These are phyloP conservation scores for Scleropages formosus DNA, from an alignment of 2,797 vertebrate species.

Conservation along the genomic window DNA sequence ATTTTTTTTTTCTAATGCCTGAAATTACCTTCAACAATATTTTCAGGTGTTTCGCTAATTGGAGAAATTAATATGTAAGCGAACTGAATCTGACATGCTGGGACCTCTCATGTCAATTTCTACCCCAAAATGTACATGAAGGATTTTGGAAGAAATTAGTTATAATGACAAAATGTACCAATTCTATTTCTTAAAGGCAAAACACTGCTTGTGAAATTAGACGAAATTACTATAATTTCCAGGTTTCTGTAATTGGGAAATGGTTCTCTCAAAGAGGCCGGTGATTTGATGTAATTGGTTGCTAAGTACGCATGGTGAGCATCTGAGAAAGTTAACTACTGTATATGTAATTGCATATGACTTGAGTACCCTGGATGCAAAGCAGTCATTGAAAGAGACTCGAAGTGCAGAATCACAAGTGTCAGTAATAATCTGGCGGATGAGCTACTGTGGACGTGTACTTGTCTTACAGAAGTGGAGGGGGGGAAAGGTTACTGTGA, in stretches of 20 bases:
- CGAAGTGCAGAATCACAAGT: constrained; percentile 20
- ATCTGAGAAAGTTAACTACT: constrained; percentile 31
- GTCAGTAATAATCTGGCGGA: constrained; percentile 17
- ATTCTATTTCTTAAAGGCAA: constrained; percentile 36
- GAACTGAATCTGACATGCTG: not conserved
- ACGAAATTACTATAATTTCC: constrained; percentile 38
- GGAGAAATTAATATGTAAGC: not conserved
- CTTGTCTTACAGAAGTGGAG: constrained; percentile 14
- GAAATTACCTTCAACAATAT: constrained; percentile 16
- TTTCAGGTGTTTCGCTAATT: constrained; percentile 14
- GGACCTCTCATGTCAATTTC: not conserved
- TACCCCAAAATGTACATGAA: constrained; percentile 1
- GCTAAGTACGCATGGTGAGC: constrained; percentile 25
- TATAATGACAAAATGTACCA: constrained; percentile 24
- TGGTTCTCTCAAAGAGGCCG: constrained; percentile 33
- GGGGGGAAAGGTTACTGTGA: not conserved
- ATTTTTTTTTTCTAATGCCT: not conserved
- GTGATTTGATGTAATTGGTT: constrained; percentile 34
- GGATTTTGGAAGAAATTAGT: constrained; percentile 31
- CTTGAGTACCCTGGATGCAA: constrained; percentile 31
- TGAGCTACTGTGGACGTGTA: not conserved
- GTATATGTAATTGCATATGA: constrained; percentile 27
- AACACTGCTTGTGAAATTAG: constrained; percentile 34
- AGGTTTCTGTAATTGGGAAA: constrained; percentile 36
- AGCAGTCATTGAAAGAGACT: constrained; percentile 25